Conservation (phyloP, 23 tunicate species). For the Trididemnum nubilum region DNA sequence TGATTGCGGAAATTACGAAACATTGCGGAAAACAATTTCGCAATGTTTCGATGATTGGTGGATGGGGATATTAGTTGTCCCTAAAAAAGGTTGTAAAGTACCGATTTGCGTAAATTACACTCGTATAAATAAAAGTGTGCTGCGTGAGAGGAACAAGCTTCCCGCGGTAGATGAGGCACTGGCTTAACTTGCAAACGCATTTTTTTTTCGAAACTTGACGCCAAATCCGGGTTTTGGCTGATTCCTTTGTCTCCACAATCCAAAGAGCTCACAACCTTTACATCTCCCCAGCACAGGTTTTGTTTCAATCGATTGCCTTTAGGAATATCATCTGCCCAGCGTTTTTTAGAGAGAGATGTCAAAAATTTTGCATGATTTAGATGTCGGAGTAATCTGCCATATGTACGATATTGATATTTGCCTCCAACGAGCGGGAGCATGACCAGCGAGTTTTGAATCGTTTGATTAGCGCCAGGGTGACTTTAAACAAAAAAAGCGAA, state of each 20-base stretch:
- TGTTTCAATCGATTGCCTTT: background rate
- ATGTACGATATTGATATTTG: constrained; percentile 3
- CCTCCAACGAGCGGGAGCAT: background rate
- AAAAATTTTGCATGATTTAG: background rate
- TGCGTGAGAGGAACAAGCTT: no score
- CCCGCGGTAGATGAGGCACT: no score
- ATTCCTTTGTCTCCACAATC: background rate
- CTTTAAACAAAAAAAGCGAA: constrained; percentile 1
- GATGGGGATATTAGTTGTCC: no score
- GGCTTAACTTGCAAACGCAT: no score
- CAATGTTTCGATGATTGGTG: no score
- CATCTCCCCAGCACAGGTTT: background rate
- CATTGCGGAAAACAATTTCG: no score
- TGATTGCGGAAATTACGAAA: no score
- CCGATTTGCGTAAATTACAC: no score
- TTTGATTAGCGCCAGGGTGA: background rate
- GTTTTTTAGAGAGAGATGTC: background rate
- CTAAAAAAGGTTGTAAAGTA: no score
- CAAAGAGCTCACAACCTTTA: background rate
- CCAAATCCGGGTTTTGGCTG: background rate
- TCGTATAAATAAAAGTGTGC: no score
- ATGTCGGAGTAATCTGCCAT: background rate
- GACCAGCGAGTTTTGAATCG: background rate
- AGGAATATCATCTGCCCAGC: background rate
- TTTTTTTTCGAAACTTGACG: no score